phyloP scores from a whole-genome alignment of 2,113 vertebrate genomes.

The Oncorhynchus keta region DNA sequence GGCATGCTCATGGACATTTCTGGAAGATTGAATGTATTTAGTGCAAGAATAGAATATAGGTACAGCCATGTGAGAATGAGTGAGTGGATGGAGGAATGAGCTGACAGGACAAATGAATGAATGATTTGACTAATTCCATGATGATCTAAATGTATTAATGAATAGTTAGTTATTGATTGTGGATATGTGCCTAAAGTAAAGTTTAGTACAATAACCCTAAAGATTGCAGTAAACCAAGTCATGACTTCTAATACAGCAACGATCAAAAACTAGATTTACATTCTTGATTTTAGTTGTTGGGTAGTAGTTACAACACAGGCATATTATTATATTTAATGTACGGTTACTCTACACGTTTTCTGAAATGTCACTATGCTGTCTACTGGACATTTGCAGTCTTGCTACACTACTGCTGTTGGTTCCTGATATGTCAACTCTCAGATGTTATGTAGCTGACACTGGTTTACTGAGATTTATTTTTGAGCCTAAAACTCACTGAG shows the following conservation, averaged over 20 bases:
- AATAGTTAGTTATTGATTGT: background rate
- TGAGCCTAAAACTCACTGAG: no score
- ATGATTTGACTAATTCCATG: constrained; percentile 3
- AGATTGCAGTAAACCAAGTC: background rate
- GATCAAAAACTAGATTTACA: background rate
- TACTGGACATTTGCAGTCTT: background rate
- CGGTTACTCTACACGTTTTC: background rate
- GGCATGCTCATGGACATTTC: background rate
- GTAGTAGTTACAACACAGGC: background rate
- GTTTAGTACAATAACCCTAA: background rate
- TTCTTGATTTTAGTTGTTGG: background rate
- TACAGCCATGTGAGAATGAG: background rate
- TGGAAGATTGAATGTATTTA: constrained; percentile 10
- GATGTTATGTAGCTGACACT: background rate
- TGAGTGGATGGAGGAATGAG: constrained; percentile 36
- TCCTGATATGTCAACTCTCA: background rate
- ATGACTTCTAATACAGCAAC: background rate
- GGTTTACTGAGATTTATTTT: background rate
- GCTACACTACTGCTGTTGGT: background rate
- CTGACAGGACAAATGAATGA: constrained; percentile 41
- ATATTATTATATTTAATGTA: background rate
- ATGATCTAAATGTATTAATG: background rate
- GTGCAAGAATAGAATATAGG: background rate
- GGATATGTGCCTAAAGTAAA: background rate
- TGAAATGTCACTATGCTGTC: background rate